Evolutionary conservation across 2,888 invertebrate species (phyloP).

Genomic region (Argynnis bischoffii): DNA sequence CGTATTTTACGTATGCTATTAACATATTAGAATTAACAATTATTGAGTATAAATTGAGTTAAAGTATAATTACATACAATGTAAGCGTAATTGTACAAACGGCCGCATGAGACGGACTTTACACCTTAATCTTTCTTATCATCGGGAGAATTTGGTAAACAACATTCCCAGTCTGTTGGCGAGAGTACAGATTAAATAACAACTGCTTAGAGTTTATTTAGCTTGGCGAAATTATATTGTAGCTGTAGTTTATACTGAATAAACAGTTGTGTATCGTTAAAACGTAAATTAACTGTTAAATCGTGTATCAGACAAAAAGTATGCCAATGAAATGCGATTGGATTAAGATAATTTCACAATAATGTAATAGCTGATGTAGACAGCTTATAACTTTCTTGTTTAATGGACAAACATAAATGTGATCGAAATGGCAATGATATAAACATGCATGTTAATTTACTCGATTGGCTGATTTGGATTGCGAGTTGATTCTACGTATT

Average conservation of each 20-base stretch:
- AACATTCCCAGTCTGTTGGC: conserved; percentile 40
- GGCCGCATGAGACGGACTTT: conserved; percentile 43
- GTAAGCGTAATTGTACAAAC: conserved; percentile 29
- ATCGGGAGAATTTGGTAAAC: conserved; percentile 41
- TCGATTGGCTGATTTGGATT: conserved; percentile 9
- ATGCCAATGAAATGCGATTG: conserved; percentile 35
- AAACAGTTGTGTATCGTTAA: conserved; percentile 19
- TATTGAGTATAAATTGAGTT: conserved; percentile 15
- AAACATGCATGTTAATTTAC: conserved; percentile 33
- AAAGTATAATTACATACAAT: conserved; percentile 35
- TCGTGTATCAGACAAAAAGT: conserved; percentile 28
- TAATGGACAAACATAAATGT: conserved; percentile 27
- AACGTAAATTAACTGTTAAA: conserved; percentile 23
- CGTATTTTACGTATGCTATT: conserved; percentile 13
- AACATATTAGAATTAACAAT: conserved; percentile 4
- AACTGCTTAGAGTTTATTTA: conserved; percentile 30
- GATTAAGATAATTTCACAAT: conserved; percentile 33
- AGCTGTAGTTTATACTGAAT: conserved; percentile 8
- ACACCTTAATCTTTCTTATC: conserved; percentile 49
- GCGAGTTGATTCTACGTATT: conserved; percentile 23
- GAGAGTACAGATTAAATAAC: conserved; percentile 38
- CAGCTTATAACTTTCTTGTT: conserved; percentile 21
- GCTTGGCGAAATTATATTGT: conserved; percentile 28
- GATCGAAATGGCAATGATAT: conserved; percentile 25
- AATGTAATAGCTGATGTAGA: conserved; percentile 26